Percentiles rank a stretch among this genome's conserved stretches.
Evolutionary conservation across 2,113 vertebrate species (phyloP).

Genomic region (Hippoglossus stenolepis): DNA sequence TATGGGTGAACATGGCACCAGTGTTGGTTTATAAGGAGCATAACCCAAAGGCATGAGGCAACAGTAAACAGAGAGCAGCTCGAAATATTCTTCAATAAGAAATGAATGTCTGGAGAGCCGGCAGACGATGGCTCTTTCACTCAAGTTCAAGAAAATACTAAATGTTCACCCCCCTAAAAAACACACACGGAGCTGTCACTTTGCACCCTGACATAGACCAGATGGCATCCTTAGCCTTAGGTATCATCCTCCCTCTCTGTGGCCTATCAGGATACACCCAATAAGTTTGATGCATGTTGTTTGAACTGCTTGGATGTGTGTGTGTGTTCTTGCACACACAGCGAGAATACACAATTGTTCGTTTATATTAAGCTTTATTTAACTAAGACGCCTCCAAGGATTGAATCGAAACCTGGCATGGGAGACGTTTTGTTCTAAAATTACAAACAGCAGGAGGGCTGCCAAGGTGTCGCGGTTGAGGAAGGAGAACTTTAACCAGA

Average conservation of each 20-base stretch:
- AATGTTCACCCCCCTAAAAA: not conserved
- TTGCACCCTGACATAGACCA: constrained; percentile 42
- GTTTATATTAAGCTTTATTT: constrained; percentile 56
- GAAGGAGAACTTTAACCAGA: constrained; percentile 22
- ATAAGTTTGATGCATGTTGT: constrained; percentile 37
- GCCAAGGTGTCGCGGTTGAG: constrained; percentile 44
- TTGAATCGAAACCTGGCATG: constrained; percentile 48
- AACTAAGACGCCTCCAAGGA: constrained; percentile 36
- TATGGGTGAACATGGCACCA: constrained; percentile 11
- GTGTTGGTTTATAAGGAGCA: constrained; percentile 23
- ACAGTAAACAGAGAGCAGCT: constrained; percentile 12
- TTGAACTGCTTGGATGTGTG: not conserved
- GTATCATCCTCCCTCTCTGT: constrained; percentile 31
- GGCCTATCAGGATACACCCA: constrained; percentile 43
- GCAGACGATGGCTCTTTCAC: not conserved
- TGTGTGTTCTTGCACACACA: not conserved
- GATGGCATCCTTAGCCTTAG: constrained; percentile 43
- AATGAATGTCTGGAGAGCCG: not conserved
- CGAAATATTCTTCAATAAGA: not conserved
- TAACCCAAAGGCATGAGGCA: constrained; percentile 10
- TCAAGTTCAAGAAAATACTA: constrained; percentile 18
- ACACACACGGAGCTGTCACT: not conserved
- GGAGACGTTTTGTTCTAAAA: constrained; percentile 42
- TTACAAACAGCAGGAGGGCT: constrained; percentile 51
- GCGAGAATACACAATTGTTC: constrained; percentile 25